Percentiles rank a stretch among this genome's conserved stretches.
Evolutionary conservation across 2,888 invertebrate species (phyloP).

Genomic region (Mimas tiliae): DNA sequence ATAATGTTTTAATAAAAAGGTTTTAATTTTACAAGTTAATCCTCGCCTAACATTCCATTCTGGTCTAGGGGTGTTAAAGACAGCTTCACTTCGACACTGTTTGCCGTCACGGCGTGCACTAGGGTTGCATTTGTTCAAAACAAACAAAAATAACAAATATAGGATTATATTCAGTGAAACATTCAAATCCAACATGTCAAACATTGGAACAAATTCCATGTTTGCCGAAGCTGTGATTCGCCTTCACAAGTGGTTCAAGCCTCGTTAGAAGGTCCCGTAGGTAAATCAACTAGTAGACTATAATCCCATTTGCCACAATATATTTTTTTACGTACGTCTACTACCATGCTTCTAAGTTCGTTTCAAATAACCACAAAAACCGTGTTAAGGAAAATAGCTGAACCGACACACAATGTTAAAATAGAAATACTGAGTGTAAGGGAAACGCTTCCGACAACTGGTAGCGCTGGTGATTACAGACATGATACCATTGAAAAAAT

Average conservation of each 20-base stretch:
- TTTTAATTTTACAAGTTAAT: slow-evolving; percentile 15
- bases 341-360: slow-evolving; percentile 70
- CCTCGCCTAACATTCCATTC: slow-evolving; percentile 4
- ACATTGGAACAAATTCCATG: slow-evolving; percentile 65
- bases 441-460: no score
- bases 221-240: slow-evolving; percentile 62
- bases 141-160: slow-evolving; percentile 82
- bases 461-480: no score
- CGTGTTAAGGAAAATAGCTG: slow-evolving; percentile 74
- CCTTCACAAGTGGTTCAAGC: slow-evolving; percentile 50
- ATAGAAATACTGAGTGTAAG: slow-evolving; percentile 39
- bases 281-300: slow-evolving; percentile 60
- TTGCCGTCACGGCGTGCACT: slow-evolving; percentile 12
- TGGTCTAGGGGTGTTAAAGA: not conserved
- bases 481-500: no score
- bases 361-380: slow-evolving; percentile 72
- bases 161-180: slow-evolving; percentile 84
- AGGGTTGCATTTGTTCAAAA: slow-evolving; percentile 58
- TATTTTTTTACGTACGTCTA: slow-evolving; percentile 66
- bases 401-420: slow-evolving; percentile 73
- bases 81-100: not conserved
- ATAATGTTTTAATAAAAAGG: slow-evolving; percentile 12
- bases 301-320: slow-evolving; percentile 77
- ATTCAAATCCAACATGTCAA: slow-evolving; percentile 78
- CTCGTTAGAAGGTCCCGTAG: slow-evolving; percentile 50